Evolutionary conservation across 2,797 vertebrate species (phyloP).

Genomic region (Sebastes nivosus): DNA sequence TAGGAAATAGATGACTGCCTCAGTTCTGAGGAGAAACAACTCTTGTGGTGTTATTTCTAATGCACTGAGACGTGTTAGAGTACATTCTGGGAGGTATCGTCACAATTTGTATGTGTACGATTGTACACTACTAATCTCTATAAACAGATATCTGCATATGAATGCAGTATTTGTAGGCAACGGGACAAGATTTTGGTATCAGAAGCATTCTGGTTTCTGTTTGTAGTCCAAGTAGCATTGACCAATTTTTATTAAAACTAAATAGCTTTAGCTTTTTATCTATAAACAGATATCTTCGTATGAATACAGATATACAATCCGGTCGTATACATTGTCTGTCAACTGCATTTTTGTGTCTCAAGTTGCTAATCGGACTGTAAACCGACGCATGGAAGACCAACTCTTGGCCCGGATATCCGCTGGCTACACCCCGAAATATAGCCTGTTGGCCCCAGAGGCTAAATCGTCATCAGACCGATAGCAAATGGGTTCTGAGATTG

Average conservation of each 20-base stretch:
- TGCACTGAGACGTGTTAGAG: neutral
- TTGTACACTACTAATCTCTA: neutral
- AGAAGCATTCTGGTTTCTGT: neutral
- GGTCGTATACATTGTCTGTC: neutral
- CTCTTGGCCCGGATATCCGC: neutral
- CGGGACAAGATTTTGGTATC: neutral
- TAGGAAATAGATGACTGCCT: conserved; percentile 25
- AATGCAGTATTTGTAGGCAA: neutral
- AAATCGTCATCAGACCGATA: neutral
- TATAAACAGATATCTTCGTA: neutral
- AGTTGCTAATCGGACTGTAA: neutral
- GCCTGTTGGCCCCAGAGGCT: neutral
- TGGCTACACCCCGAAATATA: no score
- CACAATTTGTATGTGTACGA: neutral
- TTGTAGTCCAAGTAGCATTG: neutral
- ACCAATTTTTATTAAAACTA: neutral
- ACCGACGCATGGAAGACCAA: neutral
- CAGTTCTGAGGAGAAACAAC: conserved; percentile 6
- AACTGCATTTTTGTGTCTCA: neutral
- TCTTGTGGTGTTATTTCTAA: neutral
- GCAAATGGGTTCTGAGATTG: neutral
- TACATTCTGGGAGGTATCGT: neutral
- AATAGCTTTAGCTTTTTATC: neutral
- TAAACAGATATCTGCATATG: neutral
- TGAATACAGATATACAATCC: neutral